Conservation (phyloP, 2,113 vertebrate genomes). For the Xiphias gladius region DNA sequence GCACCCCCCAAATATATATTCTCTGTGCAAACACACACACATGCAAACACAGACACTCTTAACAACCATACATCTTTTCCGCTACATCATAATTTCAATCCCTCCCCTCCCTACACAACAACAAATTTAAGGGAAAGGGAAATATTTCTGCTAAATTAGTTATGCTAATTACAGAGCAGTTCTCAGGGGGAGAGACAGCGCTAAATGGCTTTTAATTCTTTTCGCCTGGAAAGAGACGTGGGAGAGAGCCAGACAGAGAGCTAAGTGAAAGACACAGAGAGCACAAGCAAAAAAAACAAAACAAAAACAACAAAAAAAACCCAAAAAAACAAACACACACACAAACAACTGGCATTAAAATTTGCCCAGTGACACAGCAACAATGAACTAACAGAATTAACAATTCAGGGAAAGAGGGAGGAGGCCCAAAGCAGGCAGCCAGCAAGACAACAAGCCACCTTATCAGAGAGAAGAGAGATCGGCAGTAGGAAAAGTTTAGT, state of each 20-base stretch:
- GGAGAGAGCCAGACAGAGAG: slow-evolving; percentile 67
- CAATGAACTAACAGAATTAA: slow-evolving; percentile 67
- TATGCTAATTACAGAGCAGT: slow-evolving; percentile 86
- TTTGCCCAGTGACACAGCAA: slow-evolving; percentile 59
- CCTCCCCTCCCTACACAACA: slow-evolving; percentile 55
- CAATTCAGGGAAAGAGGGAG: slow-evolving; percentile 30
- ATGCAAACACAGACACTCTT: slow-evolving; percentile 38
- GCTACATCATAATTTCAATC: slow-evolving; percentile 79
- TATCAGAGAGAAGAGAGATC: slow-evolving; percentile 63
- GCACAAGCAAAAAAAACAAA: slow-evolving; percentile 35
- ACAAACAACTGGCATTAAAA: slow-evolving; percentile 63
- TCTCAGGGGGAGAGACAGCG: slow-evolving; percentile 77
- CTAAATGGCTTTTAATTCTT: slow-evolving; percentile 88
- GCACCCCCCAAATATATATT: slow-evolving; percentile 33
- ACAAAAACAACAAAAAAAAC: too few relatives aligned
- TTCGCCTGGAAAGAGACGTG: slow-evolving; percentile 82
- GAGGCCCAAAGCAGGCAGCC: slow-evolving; percentile 22
- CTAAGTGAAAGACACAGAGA: slow-evolving; percentile 35
- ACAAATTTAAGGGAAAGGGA: slow-evolving; percentile 80
- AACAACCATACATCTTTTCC: slow-evolving; percentile 77
- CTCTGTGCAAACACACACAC: slow-evolving; percentile 12
- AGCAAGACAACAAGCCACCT: slow-evolving; percentile 59
- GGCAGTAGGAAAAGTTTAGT: slow-evolving; percentile 45
- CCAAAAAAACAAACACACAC: slow-evolving; percentile 53
- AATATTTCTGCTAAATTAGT: slow-evolving; percentile 88